Evolutionary conservation across 2,888 invertebrate species (phyloP), one percentile per base, ranked within the genome.

Genomic region (Tetramorium bicarinatum): DNA sequence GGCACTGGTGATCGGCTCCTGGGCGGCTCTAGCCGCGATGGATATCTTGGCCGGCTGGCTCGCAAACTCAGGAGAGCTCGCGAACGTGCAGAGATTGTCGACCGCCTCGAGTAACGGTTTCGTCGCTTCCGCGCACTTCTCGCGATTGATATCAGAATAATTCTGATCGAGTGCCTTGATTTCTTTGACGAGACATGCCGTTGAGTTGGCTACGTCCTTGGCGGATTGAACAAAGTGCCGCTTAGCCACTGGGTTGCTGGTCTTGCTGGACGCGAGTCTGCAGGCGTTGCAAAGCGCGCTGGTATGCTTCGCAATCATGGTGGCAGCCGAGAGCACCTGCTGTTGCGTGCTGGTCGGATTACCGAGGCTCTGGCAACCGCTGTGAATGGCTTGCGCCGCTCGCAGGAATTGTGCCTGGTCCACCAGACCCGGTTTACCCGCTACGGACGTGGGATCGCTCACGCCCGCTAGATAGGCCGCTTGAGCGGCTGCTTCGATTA

Each of bases 201-300:
- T 99, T 25, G 98, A 98, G 95, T 98, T 98, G 72, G 99, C 99
- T 2, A 99, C 99, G 93, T 99, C 99, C 95, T 99, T 99, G 79
- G 99, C 99, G 88, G 98, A 98, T 94, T 99, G 99, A 79, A 99
- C 99, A 95, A 99, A 99, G 95, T 99, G 99, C 49, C 99, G 95
- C 95, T 99, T 99, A 81, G 99, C 99, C 4, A 98, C 97, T 0
- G 99, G 98, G 95, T 98, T 98, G 83, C 96, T 96, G 1, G 99
- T 98, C 93, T 98, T 98, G 87, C 98, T 97, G 47, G 99, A 99
- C 0, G 99, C 99, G 76, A 97, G 96, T 47, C 99, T 97, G 93
- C 99, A 99, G 56, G 99, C 98, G 94, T 99, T 99, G 95, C 99
- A 99, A 74, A 99, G 96, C 9, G 98, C 97, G 87, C 98, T 98